Base-by-base conservation (phyloP, 1,140 invertebrate species). In the Druon quercuslanigerum region DNA sequence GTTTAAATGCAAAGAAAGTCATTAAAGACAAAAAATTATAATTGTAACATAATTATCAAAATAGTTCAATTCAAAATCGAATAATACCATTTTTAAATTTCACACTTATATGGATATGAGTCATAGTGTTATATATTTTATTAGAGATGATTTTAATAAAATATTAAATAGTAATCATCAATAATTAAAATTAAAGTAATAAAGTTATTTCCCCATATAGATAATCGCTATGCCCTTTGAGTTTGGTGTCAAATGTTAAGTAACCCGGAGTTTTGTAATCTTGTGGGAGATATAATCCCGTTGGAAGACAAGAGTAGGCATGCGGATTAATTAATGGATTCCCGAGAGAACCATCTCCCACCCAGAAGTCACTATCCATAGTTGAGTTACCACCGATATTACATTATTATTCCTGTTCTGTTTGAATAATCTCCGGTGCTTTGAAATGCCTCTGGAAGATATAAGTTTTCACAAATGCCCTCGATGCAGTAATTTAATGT, bases 311-410 rank as follows among this genome's bases (percentile, higher is more conserved):
- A 72, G 76, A 74, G 17, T 75, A 83, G 82, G 76, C 78, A 80
- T 81, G 80, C 51, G 51, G 76, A 83, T 85, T 85, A 83, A 83
- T 82, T 79, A 82, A 77, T 81, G 76, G 77, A 73, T 79, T 76
- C 66, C 74, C 77, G 51, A 50, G 57, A 71, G 76, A 72, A 60
- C 79, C 16, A 74, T 73, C 50, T 54, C 71, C 46, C 76, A 52
- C 56, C 71, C 73, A 50, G 51, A 50, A 75, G 73, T 50, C 74
- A 50, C 46, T 60, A 50, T 25, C 72, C 17, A 46, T 46, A 46
- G 40, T 46, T 46, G 40, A 46, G 40, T 46, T 46, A 46, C 40
- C 16, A 54, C 11, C 60, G 40, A 33, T 54, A 74, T 72, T 73
- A 74, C 50, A 72, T 71, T 57, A 73, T 71, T 40, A 72, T 76